Conservation (phyloP, 1,140 invertebrate species). For the Drosophila orena region DNA sequence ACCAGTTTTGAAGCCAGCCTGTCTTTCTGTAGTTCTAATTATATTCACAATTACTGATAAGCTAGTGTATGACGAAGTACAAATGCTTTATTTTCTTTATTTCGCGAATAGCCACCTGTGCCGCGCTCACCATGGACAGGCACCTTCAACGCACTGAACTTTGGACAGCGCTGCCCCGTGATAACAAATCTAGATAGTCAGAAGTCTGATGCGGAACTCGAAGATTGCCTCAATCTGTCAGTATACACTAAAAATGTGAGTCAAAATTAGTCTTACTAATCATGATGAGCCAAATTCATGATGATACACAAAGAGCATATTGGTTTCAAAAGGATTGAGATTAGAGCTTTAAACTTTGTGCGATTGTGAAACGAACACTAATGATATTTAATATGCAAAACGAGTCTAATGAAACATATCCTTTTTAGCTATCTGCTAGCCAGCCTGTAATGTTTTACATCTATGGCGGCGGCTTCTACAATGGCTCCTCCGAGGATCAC, state of each 20-base stretch:
- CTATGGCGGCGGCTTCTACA: slow-evolving; percentile 81
- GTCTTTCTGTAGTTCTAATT: not conserved
- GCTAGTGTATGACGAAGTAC: slow-evolving; percentile 12
- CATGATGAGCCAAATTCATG: too few relatives aligned
- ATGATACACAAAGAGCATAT: not conserved
- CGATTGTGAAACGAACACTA: not conserved
- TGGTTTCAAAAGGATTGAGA: not conserved
- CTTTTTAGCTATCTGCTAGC: slow-evolving; percentile 49
- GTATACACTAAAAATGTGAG: slow-evolving; percentile 82
- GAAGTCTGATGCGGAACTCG: slow-evolving; percentile 59
- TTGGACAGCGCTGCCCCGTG: slow-evolving; percentile 79
- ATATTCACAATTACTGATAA: slow-evolving; percentile 47
- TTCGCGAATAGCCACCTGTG: slow-evolving; percentile 57
- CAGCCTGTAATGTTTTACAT: slow-evolving; percentile 83
- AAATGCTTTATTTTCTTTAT: slow-evolving; percentile 9
- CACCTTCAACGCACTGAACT: slow-evolving; percentile 58
- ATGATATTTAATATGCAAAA: not conserved
- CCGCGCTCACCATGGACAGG: slow-evolving; percentile 60
- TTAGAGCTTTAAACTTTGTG: not conserved
- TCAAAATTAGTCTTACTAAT: not conserved
- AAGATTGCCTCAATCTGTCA: slow-evolving; percentile 80
- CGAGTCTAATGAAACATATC: not conserved
- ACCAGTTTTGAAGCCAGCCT: not conserved
- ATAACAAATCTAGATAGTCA: slow-evolving; percentile 59
- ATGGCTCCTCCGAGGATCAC: slow-evolving; percentile 86